Evolutionary conservation across 1,140 invertebrate species (phyloP).

Genomic region (Chironomus striatipennis): DNA sequence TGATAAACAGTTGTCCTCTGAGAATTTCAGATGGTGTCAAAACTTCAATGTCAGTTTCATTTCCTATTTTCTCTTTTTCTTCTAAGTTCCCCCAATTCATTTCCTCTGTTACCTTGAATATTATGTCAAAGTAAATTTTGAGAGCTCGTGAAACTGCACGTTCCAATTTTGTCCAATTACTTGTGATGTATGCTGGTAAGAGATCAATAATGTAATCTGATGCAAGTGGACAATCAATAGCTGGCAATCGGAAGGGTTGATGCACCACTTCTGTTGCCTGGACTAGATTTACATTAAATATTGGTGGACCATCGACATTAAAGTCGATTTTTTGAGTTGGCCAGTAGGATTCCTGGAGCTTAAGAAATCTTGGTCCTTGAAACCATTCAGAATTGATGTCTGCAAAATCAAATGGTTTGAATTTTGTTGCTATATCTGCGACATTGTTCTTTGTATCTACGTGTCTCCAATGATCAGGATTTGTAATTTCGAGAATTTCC

Average conservation of each 20-base stretch:
- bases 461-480: slow-evolving; percentile 30
- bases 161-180: too few relatives aligned
- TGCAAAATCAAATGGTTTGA: neutral
- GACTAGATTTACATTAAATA: neutral
- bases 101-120: too few relatives aligned
- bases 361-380: neutral
- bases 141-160: too few relatives aligned
- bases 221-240: neutral
- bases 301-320: neutral
- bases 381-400: neutral
- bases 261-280: neutral
- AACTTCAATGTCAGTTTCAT: neutral
- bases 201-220: neutral
- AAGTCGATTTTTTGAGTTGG: neutral
- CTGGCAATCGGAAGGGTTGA: neutral
- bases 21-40: too few relatives aligned
- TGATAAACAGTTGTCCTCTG: too few relatives aligned
- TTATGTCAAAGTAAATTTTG: too few relatives aligned
- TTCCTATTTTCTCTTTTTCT: neutral
- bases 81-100: neutral
- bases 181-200: too few relatives aligned
- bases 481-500: slow-evolving; percentile 33
- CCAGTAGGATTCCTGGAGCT: neutral
- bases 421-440: slow-evolving; percentile 35
- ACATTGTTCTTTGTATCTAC: slow-evolving; percentile 35